Conservation (phyloP, 2,888 invertebrate genomes). For the Diogma glabrata region DNA sequence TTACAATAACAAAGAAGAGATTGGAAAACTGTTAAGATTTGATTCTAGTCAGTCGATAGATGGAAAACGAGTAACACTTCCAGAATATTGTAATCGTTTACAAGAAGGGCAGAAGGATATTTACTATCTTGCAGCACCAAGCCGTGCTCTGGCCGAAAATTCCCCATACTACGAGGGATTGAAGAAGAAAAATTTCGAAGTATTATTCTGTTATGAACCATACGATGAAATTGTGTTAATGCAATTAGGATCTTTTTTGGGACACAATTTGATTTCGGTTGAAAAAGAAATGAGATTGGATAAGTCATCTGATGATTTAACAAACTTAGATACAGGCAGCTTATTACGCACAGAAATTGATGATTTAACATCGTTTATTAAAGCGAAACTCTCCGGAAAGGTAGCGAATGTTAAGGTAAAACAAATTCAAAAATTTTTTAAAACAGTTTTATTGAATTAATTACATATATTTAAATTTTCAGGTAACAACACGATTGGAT, state of each 20-base stretch:
- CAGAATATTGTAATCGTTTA: constrained; percentile 69
- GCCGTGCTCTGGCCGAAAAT: constrained; percentile 81
- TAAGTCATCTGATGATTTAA: constrained; percentile 43
- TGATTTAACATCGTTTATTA: constrained; percentile 66
- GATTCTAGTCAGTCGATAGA: constrained; percentile 72
- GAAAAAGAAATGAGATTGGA: constrained; percentile 86
- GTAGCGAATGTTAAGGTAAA: constrained; percentile 67
- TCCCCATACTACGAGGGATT: constrained; percentile 94
- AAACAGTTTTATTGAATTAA: not conserved
- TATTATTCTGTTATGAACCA: constrained; percentile 92
- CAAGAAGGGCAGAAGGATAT: constrained; percentile 73
- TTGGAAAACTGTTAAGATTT: constrained; percentile 79
- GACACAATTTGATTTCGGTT: constrained; percentile 67
- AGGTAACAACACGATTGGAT: constrained; percentile 66
- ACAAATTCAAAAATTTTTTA: not conserved
- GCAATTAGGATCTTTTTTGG: constrained; percentile 68
- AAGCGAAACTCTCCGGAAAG: constrained; percentile 62
- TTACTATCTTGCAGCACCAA: constrained; percentile 89
- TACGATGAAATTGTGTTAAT: constrained; percentile 91
- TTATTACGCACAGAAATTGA: constrained; percentile 65
- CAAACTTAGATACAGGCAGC: constrained; percentile 54
- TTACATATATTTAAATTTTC: not conserved
- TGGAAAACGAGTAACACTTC: constrained; percentile 62
- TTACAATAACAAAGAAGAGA: constrained; percentile 77
- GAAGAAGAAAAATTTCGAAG: constrained; percentile 77